Base-by-base conservation (phyloP, 2,888 invertebrate genomes). In the Eubasilissa splendida region DNA sequence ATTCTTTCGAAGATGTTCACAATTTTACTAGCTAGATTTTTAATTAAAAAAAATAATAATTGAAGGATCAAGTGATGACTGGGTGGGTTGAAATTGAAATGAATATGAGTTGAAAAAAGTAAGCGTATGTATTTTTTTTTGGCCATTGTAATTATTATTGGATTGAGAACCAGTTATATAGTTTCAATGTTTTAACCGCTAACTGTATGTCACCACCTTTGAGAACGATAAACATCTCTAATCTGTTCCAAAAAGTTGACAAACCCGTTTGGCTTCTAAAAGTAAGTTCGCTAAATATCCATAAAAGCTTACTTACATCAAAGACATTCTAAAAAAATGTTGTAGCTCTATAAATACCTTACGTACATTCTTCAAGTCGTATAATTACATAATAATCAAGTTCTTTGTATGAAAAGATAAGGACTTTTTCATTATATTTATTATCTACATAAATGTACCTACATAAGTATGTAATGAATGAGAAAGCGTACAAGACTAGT, bases 191-290 rank as follows among this genome's bases (percentile, higher is more conserved):
- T 56, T 71, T 73, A 56, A 33, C 33, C n/a, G 11, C 71, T 73
- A 73, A 73, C 71, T 73, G 71, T 73, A 73, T 56, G 22, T 73
- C 56, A 33, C 56, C 71, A 73, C 71, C 56, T 73, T 73, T 73
- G 58, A 12, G 31, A 33, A 56, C 56, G 71, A 56, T 73, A 56
- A 58, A 31, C 56, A 73, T 73, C 54, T 73, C 12, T 73, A 58
- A 73, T 73, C 71, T 33, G 31, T 71, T 71, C 31, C 56, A 73
- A 73, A 56, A 33, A 73, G 71, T 56, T 5, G 71, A 54, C 56
- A 56, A 73, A 73, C 71, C 42, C 22, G 71, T 58, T 73, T 73
- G 56, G 31, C 71, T 12, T 33, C 22, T 73, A 73, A 56, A 73
- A 73, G 70, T 52, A 70, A 70, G 70, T 70, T 70, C 22, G 22